Evolutionary conservation across 2,113 vertebrate species (phyloP).

Genomic region (Crotophaga sulcirostris): DNA sequence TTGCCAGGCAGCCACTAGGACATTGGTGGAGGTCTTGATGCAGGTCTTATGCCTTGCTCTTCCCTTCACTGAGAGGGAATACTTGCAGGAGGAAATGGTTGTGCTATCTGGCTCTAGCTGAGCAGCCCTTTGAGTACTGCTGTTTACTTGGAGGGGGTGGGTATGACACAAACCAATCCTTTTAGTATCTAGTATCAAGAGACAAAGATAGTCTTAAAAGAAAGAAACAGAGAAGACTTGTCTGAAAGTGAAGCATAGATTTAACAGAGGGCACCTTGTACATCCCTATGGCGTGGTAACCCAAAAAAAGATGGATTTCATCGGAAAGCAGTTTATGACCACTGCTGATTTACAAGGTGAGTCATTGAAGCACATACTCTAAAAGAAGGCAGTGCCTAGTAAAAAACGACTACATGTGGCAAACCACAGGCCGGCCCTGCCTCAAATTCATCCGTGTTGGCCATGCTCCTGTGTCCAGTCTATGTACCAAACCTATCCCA

Average conservation of each 20-base stretch:
- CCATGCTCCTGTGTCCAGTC: not conserved
- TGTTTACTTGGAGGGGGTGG: not conserved
- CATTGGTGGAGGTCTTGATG: not conserved
- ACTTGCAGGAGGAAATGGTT: not conserved
- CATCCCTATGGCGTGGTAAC: rapidly evolving
- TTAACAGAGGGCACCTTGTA: not conserved
- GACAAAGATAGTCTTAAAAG: not conserved
- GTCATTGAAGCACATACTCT: constrained; percentile 32
- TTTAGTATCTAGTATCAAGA: not conserved
- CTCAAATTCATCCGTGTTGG: constrained; percentile 4
- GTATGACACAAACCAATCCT: not conserved
- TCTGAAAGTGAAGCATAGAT: not conserved
- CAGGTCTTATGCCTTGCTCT: not conserved
- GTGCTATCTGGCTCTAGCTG: not conserved
- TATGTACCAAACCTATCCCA: not conserved
- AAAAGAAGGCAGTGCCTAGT: constrained; percentile 32
- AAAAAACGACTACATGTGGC: constrained; percentile 33
- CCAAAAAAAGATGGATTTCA: not conserved
- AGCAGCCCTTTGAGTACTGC: not conserved
- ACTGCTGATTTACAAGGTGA: constrained; percentile 58
- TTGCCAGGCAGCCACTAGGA: not conserved
- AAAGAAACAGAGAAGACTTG: not conserved
- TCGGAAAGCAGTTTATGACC: not conserved
- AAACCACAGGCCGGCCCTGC: constrained; percentile 42
- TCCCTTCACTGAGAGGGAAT: not conserved